phyloP scores from a whole-genome alignment of 1,140 invertebrate species.

The Trissolcus basalis region DNA sequence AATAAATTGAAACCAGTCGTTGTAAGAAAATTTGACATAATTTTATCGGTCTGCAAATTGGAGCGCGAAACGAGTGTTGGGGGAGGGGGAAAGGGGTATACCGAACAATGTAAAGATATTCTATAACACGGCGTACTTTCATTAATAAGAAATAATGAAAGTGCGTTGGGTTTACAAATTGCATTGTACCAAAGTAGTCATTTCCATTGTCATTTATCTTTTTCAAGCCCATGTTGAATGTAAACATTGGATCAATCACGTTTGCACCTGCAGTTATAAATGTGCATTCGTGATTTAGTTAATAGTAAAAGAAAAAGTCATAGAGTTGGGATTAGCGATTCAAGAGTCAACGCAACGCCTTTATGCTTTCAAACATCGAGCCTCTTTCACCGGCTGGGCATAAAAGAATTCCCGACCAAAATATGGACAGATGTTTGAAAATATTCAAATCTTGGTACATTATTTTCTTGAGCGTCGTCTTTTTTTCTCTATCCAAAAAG shows the following conservation, averaged over 20 bases:
- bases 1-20: background rate
- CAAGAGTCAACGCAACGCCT: conserved; percentile 31
- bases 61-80: too few species aligned
- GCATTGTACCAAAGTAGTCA: background rate
- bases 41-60: too few species aligned
- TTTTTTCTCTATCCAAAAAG: conserved; percentile 7
- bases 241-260: too few species aligned
- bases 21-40: too few species aligned
- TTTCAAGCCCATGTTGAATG: too few species aligned
- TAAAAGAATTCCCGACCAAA: conserved; percentile 31
- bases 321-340: conserved; percentile 14
- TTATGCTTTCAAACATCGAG: conserved; percentile 14
- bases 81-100: too few species aligned
- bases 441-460: conserved; percentile 32
- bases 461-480: conserved; percentile 2
- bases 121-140: too few species aligned
- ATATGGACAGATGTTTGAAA: conserved; percentile 46
- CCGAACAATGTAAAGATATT: too few species aligned
- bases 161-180: background rate
- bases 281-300: too few species aligned
- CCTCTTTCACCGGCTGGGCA: conserved; percentile 33
- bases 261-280: too few species aligned
- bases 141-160: background rate
- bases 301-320: background rate
- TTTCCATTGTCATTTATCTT: too few species aligned